Evolutionary conservation across 2,888 invertebrate genomes (phyloP).

Genomic region (Hylaea fasciaria): DNA sequence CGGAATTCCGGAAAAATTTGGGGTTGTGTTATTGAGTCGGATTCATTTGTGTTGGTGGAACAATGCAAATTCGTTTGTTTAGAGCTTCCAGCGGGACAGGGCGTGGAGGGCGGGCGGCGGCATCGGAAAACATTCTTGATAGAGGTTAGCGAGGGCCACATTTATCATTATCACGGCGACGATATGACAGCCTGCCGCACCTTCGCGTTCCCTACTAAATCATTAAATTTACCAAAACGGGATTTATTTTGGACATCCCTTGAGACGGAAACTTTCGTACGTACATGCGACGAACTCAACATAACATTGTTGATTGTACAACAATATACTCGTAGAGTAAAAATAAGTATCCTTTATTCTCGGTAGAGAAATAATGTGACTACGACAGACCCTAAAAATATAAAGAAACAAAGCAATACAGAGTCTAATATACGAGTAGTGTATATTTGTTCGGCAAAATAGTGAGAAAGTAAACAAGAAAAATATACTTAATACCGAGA

Average conservation of each 20-base stretch:
- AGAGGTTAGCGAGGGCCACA: conserved; percentile 65
- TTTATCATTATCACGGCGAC: conserved; percentile 80
- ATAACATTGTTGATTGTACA: background rate
- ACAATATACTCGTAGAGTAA: background rate
- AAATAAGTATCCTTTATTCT: no score
- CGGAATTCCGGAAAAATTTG: conserved; percentile 54
- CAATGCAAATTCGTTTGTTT: conserved; percentile 68
- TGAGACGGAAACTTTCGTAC: conserved; percentile 8
- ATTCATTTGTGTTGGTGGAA: conserved; percentile 57
- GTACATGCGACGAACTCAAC: conserved; percentile 1
- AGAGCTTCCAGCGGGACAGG: conserved; percentile 44
- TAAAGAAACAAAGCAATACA: conserved; percentile 22
- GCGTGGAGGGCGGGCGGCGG: conserved; percentile 50
- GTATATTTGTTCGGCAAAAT: conserved; percentile 24
- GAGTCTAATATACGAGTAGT: no score
- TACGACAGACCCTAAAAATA: conserved; percentile 7
- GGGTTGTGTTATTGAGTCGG: conserved; percentile 50
- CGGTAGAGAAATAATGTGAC: no score
- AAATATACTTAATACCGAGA: conserved; percentile 50
- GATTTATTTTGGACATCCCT: conserved; percentile 16
- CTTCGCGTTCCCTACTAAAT: conserved; percentile 61
- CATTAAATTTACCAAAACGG: conserved; percentile 58
- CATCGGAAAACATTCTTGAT: conserved; percentile 72
- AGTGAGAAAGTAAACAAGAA: conserved; percentile 24
- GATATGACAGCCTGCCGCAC: conserved; percentile 68